These are phyloP conservation scores for Lutraria rhynchaena DNA, from an alignment of 1,140 invertebrate genomes.

Conservation along the genomic window DNA sequence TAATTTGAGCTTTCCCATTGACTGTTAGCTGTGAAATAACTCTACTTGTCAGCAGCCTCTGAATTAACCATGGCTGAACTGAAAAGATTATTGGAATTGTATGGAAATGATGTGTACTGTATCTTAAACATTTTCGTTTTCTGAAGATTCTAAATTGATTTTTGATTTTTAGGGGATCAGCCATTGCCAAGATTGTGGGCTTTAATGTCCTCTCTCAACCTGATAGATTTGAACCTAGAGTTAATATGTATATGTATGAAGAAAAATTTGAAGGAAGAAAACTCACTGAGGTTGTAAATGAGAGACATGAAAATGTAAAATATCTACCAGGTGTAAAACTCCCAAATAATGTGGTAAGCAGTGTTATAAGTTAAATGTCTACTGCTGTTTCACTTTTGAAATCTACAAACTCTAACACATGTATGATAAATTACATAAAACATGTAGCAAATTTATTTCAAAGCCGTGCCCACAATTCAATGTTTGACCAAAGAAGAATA, in stretches of 20 bases:
- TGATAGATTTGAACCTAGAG: constrained; percentile 85
- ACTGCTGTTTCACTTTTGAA: not conserved
- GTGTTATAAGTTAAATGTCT: not conserved
- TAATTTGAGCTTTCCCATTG: too few relatives aligned
- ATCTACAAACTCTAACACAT: not conserved
- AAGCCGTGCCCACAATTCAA: too few relatives aligned
- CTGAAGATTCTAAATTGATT: too few relatives aligned
- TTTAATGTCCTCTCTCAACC: constrained; percentile 88
- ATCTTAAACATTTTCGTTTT: too few relatives aligned
- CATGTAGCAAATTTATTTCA: too few relatives aligned
- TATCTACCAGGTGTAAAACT: constrained; percentile 98
- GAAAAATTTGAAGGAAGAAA: constrained; percentile 97
- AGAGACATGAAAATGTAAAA: constrained; percentile 98
- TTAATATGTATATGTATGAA: constrained; percentile 98
- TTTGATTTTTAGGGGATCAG: constrained; percentile 97
- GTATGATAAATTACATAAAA: not conserved
- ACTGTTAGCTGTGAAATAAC: too few relatives aligned
- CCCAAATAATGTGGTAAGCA: constrained; percentile 85
- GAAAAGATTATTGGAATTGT: too few relatives aligned
- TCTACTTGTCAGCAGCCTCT: too few relatives aligned
- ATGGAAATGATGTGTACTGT: too few relatives aligned
- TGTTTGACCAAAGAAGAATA: too few relatives aligned
- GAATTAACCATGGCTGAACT: too few relatives aligned
- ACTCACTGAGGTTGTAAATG: constrained; percentile 99
- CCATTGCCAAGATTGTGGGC: constrained; percentile 99